phyloP scores from a whole-genome alignment of 2,113 vertebrate species.

The Neogale vison region DNA sequence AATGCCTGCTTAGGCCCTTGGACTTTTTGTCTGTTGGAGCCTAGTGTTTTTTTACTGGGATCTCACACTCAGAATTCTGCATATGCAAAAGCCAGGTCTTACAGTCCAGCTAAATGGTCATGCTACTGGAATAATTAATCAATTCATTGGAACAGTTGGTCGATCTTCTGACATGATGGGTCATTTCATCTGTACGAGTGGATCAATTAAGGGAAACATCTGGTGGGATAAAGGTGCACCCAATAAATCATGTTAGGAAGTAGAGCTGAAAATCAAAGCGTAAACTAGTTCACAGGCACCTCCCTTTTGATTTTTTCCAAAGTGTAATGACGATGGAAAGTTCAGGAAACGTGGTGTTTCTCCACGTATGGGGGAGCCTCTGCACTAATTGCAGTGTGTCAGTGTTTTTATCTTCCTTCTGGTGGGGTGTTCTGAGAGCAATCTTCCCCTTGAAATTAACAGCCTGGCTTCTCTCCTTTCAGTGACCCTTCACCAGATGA shows the following conservation, averaged over 20 bases:
- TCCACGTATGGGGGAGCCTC: not conserved
- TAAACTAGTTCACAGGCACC: not conserved
- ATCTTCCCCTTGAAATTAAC: constrained; percentile 42
- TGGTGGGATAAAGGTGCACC: not conserved
- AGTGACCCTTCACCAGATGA: not conserved
- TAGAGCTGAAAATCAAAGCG: not conserved
- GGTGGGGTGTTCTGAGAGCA: not conserved
- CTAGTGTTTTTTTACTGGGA: constrained; percentile 10
- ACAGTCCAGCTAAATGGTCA: not conserved
- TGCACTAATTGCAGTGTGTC: not conserved
- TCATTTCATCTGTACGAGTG: not conserved
- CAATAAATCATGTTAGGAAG: not conserved
- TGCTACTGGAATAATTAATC: constrained; percentile 22
- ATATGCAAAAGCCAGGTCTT: not conserved
- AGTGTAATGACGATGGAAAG: not conserved
- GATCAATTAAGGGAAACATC: constrained; percentile 37
- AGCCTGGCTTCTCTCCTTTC: constrained; percentile 14
- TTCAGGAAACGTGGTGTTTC: constrained; percentile 2
- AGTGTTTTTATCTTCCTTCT: not conserved
- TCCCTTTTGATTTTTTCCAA: not conserved
- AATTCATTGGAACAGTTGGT: constrained; percentile 33
- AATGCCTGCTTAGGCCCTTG: not conserved
- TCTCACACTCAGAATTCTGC: not conserved
- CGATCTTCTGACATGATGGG: not conserved
- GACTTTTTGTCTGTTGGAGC: not conserved